These are phyloP conservation scores for Mesitornis unicolor DNA, from an alignment of 2,113 vertebrate genomes.

Conservation along the genomic window DNA sequence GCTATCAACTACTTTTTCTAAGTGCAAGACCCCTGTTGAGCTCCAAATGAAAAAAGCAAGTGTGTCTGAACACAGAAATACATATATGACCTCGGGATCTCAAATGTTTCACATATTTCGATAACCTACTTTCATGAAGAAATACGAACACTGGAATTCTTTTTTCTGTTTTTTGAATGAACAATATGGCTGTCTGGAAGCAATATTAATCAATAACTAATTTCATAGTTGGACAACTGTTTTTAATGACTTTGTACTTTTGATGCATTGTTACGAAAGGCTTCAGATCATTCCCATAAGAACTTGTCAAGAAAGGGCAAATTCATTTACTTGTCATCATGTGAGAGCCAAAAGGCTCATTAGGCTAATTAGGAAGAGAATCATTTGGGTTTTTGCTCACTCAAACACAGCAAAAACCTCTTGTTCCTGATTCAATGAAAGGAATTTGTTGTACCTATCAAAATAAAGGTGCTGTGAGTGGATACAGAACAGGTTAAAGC, in stretches of 20 bases:
- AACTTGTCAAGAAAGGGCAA: constrained; percentile 72
- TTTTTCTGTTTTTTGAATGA: constrained; percentile 11
- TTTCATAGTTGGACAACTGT: constrained; percentile 77
- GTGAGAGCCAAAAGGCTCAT: constrained; percentile 69
- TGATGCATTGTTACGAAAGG: constrained; percentile 55
- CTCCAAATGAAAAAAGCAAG: not conserved
- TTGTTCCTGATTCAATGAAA: not conserved
- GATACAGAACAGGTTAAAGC: not conserved
- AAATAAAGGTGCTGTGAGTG: not conserved
- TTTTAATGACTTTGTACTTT: constrained; percentile 73
- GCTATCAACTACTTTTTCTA: not conserved
- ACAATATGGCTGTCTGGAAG: constrained; percentile 63
- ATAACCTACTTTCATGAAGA: not conserved
- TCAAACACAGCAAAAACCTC: constrained; percentile 21
- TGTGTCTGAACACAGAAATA: not conserved
- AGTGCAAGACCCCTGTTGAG: not conserved
- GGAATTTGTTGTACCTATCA: not conserved
- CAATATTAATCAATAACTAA: constrained; percentile 79
- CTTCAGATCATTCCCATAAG: constrained; percentile 63
- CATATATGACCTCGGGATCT: not conserved
- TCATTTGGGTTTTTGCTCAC: constrained; percentile 25
- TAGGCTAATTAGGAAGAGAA: constrained; percentile 67
- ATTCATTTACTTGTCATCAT: constrained; percentile 68
- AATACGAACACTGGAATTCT: not conserved
- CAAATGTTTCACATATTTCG: not conserved